Percentiles rank a stretch among this genome's conserved stretches.
Conservation (phyloP, 2,797 vertebrate species). For the Pangasius djambal region DNA sequence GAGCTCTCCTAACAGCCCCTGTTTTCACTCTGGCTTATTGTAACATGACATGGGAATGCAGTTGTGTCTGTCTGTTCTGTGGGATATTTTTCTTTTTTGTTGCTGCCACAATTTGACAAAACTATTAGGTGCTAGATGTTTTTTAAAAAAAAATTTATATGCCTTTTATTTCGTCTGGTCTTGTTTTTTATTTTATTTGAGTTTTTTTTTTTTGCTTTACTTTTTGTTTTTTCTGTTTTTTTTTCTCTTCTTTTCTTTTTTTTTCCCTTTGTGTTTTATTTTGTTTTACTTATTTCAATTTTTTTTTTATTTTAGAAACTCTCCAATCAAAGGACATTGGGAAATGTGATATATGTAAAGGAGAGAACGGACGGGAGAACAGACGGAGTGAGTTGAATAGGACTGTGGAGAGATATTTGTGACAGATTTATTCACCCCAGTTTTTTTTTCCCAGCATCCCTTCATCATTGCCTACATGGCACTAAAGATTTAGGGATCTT, state of each 20-base stretch:
- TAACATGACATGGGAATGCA: background rate
- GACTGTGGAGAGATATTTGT: background rate
- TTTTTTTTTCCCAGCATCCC: constrained; percentile 20
- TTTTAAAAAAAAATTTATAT: too few relatives aligned
- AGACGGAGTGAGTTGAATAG: constrained; percentile 1
- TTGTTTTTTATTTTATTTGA: background rate
- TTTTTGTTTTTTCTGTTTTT: too few relatives aligned
- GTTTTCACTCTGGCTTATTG: background rate
- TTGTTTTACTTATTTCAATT: background rate
- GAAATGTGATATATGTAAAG: background rate
- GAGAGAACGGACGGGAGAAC: constrained; percentile 15
- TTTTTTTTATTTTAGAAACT: background rate
- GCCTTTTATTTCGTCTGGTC: background rate
- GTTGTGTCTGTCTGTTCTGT: background rate
- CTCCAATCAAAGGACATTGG: background rate
- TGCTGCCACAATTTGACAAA: background rate
- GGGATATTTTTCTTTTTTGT: background rate
- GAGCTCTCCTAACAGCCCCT: background rate
- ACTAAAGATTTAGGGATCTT: constrained; percentile 61
- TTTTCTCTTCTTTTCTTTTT: too few relatives aligned
- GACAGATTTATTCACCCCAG: constrained; percentile 17
- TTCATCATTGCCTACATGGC: constrained; percentile 56
- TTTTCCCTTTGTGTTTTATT: background rate
- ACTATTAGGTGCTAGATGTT: background rate
- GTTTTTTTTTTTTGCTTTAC: too few relatives aligned